phyloP scores from a whole-genome alignment of 64 coral and sea anemone genomes.

The Stichodactyla mertensii region DNA sequence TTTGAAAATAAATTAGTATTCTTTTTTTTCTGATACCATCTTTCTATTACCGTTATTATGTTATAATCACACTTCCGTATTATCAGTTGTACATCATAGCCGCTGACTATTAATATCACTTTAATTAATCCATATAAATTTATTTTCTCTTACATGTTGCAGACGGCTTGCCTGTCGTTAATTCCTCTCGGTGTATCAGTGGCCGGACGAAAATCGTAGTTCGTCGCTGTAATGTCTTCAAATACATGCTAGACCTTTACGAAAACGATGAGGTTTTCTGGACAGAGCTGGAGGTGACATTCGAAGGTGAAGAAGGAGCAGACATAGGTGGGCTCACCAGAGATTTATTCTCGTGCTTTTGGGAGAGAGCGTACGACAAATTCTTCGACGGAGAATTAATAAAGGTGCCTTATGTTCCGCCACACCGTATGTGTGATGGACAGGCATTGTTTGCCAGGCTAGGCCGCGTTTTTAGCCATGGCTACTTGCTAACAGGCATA shows the following conservation, averaged over 20 bases:
- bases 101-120: no score
- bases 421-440: not conserved
- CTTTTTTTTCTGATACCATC: not conserved
- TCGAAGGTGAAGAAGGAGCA: not conserved
- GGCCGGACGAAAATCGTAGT: slow-evolving; percentile 21
- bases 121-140: no score
- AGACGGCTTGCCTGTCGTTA: slow-evolving; percentile 23
- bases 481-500: slow-evolving; percentile 18
- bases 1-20: slow-evolving; percentile 9
- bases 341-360: slow-evolving; percentile 27
- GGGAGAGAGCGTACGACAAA: not conserved
- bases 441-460: not conserved
- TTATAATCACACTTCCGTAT: not conserved
- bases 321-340: slow-evolving; percentile 17
- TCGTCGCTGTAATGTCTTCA: slow-evolving; percentile 6
- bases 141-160: not conserved
- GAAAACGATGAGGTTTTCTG: not conserved
- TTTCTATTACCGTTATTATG: not conserved
- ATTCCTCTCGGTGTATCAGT: slow-evolving; percentile 21
- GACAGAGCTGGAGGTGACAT: not conserved
- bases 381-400: slow-evolving; percentile 27
- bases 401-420: slow-evolving; percentile 26
- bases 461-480: slow-evolving; percentile 30
- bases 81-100: not conserved
- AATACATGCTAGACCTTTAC: not conserved